Evolutionary conservation across 92 coral and sea anemone genomes (phyloP).

Genomic region (Bergia sp.): DNA sequence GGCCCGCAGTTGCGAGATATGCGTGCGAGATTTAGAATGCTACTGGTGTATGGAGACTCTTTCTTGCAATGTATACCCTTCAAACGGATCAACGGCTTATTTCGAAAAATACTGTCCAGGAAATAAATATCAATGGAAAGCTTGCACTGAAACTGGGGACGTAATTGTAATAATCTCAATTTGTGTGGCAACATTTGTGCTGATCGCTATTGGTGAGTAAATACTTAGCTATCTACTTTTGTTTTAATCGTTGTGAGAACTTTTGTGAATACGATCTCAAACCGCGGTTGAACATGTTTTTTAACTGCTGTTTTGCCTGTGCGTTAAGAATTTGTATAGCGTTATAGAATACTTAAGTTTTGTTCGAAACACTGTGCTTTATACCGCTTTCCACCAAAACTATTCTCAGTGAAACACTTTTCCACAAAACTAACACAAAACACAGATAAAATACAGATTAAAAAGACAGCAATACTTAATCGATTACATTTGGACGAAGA

Average conservation of each 20-base stretch:
- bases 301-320: too few relatives aligned
- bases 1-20: slow-evolving; percentile 25
- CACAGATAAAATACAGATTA: background rate
- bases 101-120: slow-evolving; percentile 17
- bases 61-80: slow-evolving; percentile 24
- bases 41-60: slow-evolving; percentile 22
- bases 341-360: background rate
- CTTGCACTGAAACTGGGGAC: slow-evolving; percentile 21
- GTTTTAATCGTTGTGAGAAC: background rate
- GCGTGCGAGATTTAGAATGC: slow-evolving; percentile 38
- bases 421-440: too few relatives aligned
- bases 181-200: slow-evolving; percentile 20
- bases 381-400: background rate
- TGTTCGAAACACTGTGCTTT: too few relatives aligned
- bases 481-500: background rate
- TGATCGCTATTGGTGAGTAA: slow-evolving; percentile 24
- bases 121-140: slow-evolving; percentile 14
- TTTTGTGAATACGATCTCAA: too few relatives aligned
- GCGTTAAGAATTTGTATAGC: background rate
- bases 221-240: too few relatives aligned
- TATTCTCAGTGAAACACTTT: too few relatives aligned
- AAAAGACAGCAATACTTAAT: background rate
- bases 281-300: too few relatives aligned
- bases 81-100: slow-evolving; percentile 4
- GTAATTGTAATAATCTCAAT: slow-evolving; percentile 21